phyloP scores from a whole-genome alignment of 1,140 invertebrate species.

The Myzus persicae region DNA sequence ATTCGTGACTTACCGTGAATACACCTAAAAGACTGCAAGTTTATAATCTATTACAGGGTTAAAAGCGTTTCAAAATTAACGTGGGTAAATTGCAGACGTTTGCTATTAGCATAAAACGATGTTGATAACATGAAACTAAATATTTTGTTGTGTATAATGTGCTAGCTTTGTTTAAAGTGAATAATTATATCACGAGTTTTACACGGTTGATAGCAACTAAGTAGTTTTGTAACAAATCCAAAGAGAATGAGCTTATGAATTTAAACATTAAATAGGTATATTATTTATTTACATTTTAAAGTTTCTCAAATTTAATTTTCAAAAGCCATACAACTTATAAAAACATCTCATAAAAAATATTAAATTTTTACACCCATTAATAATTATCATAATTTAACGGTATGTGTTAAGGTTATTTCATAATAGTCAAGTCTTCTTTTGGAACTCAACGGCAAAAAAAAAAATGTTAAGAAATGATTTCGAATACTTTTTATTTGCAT shows the following conservation, averaged over 20 bases:
- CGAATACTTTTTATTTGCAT: neutral
- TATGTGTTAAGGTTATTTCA: neutral
- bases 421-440: neutral
- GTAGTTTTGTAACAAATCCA: conserved; percentile 24
- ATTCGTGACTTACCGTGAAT: neutral
- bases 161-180: conserved; percentile 36
- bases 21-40: neutral
- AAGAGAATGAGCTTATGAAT: neutral
- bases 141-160: conserved; percentile 29
- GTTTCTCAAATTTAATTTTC: neutral
- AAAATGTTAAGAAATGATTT: neutral
- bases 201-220: conserved; percentile 32
- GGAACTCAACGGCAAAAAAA: neutral
- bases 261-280: neutral
- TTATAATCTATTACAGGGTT: conserved; percentile 28
- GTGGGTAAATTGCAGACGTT: conserved; percentile 38
- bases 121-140: conserved; percentile 46
- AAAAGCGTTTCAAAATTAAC: conserved; percentile 38
- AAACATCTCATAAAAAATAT: neutral
- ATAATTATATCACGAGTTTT: conserved; percentile 40
- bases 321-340: neutral
- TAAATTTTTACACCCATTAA: neutral
- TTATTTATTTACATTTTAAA: neutral
- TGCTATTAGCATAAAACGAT: conserved; percentile 45
- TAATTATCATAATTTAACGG: neutral